These are phyloP conservation scores for Fistularia tabacaria DNA, from an alignment of 2,797 vertebrate genomes.

Conservation along the genomic window DNA sequence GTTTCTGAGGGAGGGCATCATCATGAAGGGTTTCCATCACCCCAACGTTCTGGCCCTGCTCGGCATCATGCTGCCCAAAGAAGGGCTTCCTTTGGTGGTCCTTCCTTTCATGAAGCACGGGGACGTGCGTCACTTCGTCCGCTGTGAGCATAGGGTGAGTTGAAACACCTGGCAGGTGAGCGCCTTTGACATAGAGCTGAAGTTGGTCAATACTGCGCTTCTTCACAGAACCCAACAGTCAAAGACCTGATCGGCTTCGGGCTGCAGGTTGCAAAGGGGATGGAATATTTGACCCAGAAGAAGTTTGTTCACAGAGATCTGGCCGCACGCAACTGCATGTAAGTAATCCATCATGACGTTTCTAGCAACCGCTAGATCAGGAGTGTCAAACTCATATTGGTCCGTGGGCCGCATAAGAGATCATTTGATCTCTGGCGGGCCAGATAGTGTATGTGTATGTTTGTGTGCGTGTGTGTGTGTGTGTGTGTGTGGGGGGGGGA, in stretches of 20 bases:
- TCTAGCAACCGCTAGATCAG: no score
- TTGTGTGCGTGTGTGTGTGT: no score
- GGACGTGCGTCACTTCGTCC: conserved; percentile 91
- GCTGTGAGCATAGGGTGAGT: conserved; percentile 83
- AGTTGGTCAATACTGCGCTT: not conserved
- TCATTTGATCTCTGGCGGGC: no score
- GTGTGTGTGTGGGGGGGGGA: no score
- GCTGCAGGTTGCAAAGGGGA: conserved; percentile 91
- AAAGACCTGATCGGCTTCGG: conserved; percentile 96
- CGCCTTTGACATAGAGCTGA: no score
- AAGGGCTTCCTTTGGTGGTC: conserved; percentile 88
- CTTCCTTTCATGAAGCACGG: conserved; percentile 94
- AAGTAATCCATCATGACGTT: conserved; percentile 57
- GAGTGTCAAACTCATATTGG: no score
- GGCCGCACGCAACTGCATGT: conserved; percentile 99
- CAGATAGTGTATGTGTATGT: no score
- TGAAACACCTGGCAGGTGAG: conserved; percentile 1
- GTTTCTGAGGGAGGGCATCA: conserved; percentile 91
- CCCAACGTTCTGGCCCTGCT: conserved; percentile 87
- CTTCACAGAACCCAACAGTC: conserved; percentile 86
- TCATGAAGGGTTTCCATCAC: conserved; percentile 94
- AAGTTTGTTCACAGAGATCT: conserved; percentile 97
- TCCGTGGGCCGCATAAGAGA: no score
- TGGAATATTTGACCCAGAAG: conserved; percentile 91
- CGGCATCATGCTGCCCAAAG: conserved; percentile 86